phyloP scores from a whole-genome alignment of 2,797 vertebrate genomes.

The Enteromius treurensis region DNA sequence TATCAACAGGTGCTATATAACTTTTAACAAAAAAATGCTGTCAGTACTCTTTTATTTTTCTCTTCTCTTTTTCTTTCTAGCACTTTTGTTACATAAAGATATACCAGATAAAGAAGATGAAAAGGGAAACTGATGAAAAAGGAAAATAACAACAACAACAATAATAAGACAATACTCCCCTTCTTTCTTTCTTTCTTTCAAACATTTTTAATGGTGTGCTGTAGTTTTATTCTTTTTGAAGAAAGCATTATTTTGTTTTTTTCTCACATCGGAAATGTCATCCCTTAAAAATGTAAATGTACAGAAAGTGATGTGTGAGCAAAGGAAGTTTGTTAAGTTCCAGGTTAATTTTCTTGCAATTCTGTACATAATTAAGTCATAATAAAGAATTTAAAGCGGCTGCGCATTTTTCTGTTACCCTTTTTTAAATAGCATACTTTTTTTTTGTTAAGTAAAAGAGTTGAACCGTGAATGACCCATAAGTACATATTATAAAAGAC shows the following conservation, averaged over 20 bases:
- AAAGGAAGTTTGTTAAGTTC: background rate
- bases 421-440: background rate
- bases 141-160: too few relatives aligned
- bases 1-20: background rate
- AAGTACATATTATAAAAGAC: slow-evolving; percentile 8
- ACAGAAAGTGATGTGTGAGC: background rate
- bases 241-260: background rate
- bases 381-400: background rate
- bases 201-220: too few relatives aligned
- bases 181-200: background rate
- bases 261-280: background rate
- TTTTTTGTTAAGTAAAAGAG: background rate
- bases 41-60: too few relatives aligned
- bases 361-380: background rate
- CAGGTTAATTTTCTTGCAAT: background rate
- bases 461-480: background rate
- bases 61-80: too few relatives aligned
- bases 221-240: background rate
- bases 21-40: background rate
- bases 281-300: background rate
- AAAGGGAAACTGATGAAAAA: too few relatives aligned
- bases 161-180: too few relatives aligned
- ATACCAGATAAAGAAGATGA: too few relatives aligned
- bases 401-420: background rate
- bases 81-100: background rate